Percentiles rank a stretch among this genome's conserved stretches.
These are phyloP conservation scores for Lycaon pictus DNA, from an alignment of 2,113 vertebrate genomes.

Conservation along the genomic window DNA sequence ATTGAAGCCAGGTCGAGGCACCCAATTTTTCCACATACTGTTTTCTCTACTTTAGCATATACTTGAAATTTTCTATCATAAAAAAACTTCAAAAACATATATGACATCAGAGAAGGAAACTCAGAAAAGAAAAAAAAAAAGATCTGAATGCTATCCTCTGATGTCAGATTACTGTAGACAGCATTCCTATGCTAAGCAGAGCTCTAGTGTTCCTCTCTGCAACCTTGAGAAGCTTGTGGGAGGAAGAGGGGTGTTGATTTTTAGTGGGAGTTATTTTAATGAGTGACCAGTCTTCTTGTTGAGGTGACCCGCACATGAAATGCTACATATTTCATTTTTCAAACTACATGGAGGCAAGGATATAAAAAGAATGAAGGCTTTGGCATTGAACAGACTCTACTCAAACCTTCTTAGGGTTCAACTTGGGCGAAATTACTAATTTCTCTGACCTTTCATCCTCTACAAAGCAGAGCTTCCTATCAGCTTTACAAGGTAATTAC, in stretches of 20 bases:
- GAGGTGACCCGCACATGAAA: slow-evolving; percentile 3
- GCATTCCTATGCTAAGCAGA: neutral
- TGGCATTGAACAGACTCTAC: neutral
- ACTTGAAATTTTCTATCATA: neutral
- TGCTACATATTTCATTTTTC: neutral
- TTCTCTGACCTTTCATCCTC: slow-evolving; percentile 16
- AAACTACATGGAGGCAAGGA: neutral
- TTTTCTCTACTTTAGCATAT: slow-evolving; percentile 24
- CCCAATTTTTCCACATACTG: neutral
- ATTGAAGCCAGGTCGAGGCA: neutral
- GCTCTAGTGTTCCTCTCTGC: neutral
- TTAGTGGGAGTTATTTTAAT: neutral
- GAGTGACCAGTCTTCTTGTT: neutral
- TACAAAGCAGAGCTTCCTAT: neutral
- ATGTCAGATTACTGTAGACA: neutral
- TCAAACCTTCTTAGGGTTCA: neutral
- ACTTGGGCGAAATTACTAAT: neutral
- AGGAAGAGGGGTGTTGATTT: neutral
- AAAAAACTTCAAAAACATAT: neutral
- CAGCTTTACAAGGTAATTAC: slow-evolving; percentile 32
- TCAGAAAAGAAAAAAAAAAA: neutral
- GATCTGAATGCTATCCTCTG: neutral
- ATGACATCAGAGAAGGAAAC: neutral
- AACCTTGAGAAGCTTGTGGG: neutral
- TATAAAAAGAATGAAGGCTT: neutral